phyloP scores from a whole-genome alignment of 2,113 vertebrate species.

The Otus sunia region DNA sequence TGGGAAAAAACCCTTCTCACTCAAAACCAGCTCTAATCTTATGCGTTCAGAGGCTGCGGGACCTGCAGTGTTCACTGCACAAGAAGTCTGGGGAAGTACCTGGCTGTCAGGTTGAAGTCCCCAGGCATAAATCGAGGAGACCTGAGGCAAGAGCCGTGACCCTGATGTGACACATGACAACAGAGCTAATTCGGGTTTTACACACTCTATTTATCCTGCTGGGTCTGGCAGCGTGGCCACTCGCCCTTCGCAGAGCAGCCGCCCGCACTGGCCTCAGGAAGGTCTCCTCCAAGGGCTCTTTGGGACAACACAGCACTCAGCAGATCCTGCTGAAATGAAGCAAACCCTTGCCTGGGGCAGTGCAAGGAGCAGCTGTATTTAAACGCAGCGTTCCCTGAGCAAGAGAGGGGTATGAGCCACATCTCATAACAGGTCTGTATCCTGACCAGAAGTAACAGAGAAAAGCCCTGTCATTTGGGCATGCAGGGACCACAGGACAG shows the following conservation, averaged over 20 bases:
- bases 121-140: conserved; percentile 47
- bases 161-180: conserved; percentile 57
- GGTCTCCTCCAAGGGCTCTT: neutral
- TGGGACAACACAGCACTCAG: fast-evolving
- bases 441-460: neutral
- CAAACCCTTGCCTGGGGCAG: neutral
- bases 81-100: neutral
- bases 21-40: neutral
- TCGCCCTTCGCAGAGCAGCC: neutral
- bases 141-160: conserved; percentile 14
- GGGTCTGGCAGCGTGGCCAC: neutral
- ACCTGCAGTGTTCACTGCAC: neutral
- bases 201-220: conserved; percentile 56
- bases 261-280: fast-evolving
- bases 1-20: neutral
- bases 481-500: neutral
- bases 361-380: neutral
- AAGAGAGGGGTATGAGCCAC: neutral
- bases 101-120: conserved; percentile 22
- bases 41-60: neutral
- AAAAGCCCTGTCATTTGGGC: neutral
- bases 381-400: neutral
- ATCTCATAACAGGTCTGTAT: neutral
- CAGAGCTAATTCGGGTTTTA: conserved; percentile 62
- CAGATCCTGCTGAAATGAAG: neutral